Percentiles rank a stretch among this genome's conserved stretches.
These are phyloP conservation scores for Orthonevra nobilis DNA, from an alignment of 2,888 invertebrate genomes.

Conservation along the genomic window DNA sequence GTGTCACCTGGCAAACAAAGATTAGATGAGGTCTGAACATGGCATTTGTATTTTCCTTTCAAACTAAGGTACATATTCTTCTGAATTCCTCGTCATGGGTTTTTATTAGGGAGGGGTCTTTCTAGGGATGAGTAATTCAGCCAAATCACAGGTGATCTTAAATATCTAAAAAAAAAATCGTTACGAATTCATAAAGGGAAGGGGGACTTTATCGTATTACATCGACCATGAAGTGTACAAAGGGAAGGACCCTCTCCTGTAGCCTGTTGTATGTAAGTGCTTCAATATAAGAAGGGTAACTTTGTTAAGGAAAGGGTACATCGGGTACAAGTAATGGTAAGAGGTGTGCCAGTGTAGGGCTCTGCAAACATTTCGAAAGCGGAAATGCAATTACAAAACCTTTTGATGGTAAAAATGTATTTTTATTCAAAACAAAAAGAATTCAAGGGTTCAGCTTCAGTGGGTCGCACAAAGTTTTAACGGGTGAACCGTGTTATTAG, in stretches of 20 bases:
- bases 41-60: not conserved
- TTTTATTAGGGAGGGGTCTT: not conserved
- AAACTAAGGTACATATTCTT: too few relatives aligned
- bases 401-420: conserved; percentile 6
- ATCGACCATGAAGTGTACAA: conserved; percentile 8
- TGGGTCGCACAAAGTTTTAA: not conserved
- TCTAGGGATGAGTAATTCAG: not conserved
- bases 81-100: conserved; percentile 7
- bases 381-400: conserved; percentile 30
- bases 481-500: too few relatives aligned
- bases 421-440: not conserved
- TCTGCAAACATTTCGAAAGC: conserved; percentile 4
- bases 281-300: conserved; percentile 6
- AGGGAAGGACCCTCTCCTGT: conserved; percentile 26
- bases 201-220: conserved; percentile 10
- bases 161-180: conserved; percentile 2
- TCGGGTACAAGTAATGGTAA: conserved; percentile 15
- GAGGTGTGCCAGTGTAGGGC: conserved; percentile 1
- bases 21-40: conserved; percentile 30
- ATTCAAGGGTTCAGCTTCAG: conserved; percentile 23
- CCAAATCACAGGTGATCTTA: conserved; percentile 24
- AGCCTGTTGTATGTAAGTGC: not conserved
- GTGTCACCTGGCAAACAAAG: conserved; percentile 50
- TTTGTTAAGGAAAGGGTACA: not conserved
- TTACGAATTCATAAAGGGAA: not conserved